Evolutionary conservation across 2,113 vertebrate species (phyloP).

Genomic region (Gallinago paraguaiae): DNA sequence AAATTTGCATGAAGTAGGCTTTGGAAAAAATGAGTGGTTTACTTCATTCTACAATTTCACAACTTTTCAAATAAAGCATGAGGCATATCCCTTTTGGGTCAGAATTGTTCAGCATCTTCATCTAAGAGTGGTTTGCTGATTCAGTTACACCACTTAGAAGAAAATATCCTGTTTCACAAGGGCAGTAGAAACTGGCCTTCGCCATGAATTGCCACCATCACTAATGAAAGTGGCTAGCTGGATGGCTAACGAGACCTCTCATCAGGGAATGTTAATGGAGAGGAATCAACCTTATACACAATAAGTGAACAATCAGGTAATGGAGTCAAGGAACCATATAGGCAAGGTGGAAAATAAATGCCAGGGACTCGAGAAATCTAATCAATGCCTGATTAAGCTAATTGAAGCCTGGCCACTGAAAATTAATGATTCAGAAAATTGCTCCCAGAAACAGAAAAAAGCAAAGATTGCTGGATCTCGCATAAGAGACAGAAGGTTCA

Average conservation of each 20-base stretch:
- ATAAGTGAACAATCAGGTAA: constrained; percentile 68
- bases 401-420: constrained; percentile 71
- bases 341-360: constrained; percentile 73
- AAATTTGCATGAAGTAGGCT: not conserved
- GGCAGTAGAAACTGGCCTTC: constrained; percentile 19
- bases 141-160: not conserved
- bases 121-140: not conserved
- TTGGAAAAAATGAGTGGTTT: not conserved
- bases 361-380: constrained; percentile 67
- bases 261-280: constrained; percentile 58
- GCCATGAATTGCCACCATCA: not conserved
- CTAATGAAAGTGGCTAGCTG: constrained; percentile 64
- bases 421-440: constrained; percentile 75
- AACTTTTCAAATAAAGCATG: not conserved
- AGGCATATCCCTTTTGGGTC: not conserved
- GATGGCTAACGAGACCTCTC: constrained; percentile 58
- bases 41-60: not conserved
- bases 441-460: constrained; percentile 60
- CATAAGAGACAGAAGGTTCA: constrained; percentile 54
- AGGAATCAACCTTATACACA: constrained; percentile 52
- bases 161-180: not conserved
- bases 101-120: not conserved
- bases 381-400: constrained; percentile 74
- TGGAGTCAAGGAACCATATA: constrained; percentile 66
- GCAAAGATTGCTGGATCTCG: constrained; percentile 50